Evolutionary conservation across 2,113 vertebrate genomes (phyloP).

Genomic region (Anolis sagrei): DNA sequence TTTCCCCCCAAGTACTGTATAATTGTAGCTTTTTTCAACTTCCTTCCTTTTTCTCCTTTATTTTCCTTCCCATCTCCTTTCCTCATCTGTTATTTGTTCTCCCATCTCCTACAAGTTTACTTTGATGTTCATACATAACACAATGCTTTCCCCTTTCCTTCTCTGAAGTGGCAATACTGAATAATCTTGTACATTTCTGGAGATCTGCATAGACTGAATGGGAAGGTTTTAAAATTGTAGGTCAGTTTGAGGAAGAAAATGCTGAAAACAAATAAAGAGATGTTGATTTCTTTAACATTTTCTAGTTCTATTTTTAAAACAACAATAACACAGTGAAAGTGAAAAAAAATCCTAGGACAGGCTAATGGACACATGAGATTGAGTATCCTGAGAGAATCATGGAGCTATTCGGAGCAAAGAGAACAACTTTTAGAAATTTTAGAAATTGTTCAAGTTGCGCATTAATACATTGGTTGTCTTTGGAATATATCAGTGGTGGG

Average conservation of each 20-base stretch:
- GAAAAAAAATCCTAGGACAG: background rate
- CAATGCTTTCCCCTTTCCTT: background rate
- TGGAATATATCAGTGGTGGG: background rate
- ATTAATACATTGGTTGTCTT: background rate
- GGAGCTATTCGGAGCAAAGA: background rate
- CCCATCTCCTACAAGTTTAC: background rate
- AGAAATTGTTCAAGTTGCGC: background rate
- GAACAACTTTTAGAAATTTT: background rate
- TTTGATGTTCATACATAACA: background rate
- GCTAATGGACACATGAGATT: background rate
- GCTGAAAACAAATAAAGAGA: background rate
- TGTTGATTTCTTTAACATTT: background rate
- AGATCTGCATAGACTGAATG: background rate
- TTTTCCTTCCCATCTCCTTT: background rate
- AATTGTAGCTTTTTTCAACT: constrained; percentile 1
- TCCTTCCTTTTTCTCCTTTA: background rate
- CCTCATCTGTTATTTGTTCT: background rate
- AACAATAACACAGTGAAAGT: background rate
- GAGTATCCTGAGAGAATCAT: background rate
- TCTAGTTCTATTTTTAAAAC: background rate
- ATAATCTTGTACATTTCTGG: background rate
- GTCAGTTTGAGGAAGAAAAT: background rate
- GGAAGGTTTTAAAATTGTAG: background rate
- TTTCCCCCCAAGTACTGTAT: background rate
- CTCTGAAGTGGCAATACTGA: background rate